phyloP scores from a whole-genome alignment of 2,888 invertebrate genomes.

The Epiblema foenella region DNA sequence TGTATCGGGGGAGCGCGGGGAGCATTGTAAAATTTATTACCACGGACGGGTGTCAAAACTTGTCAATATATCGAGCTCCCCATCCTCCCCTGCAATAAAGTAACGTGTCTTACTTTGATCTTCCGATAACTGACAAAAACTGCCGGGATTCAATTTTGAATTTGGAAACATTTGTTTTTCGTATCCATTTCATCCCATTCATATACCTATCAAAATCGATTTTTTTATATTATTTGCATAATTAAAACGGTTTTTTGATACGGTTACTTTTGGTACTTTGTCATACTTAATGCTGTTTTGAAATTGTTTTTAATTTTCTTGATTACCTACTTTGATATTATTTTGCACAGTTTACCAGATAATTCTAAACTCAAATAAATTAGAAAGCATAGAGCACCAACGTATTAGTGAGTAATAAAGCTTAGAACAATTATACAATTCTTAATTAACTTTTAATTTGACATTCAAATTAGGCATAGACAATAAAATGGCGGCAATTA shows the following conservation, averaged over 20 bases:
- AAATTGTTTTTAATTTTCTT: neutral
- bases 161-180: conserved; percentile 30
- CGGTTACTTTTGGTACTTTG: too few species aligned
- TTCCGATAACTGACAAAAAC: conserved; percentile 41
- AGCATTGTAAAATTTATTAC: conserved; percentile 61
- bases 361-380: conserved; percentile 28
- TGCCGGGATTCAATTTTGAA: conserved; percentile 17
- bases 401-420: conserved; percentile 31
- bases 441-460: conserved; percentile 40
- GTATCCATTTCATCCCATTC: neutral
- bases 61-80: conserved; percentile 49
- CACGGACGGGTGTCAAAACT: conserved; percentile 52
- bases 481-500: conserved; percentile 40
- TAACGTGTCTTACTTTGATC: conserved; percentile 43
- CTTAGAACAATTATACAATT: conserved; percentile 25
- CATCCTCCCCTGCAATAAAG: conserved; percentile 44
- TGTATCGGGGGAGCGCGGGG: conserved; percentile 45
- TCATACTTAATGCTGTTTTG: neutral
- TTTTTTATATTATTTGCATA: too few species aligned
- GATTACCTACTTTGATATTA: neutral
- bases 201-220: too few species aligned
- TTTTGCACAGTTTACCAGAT: neutral
- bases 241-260: too few species aligned
- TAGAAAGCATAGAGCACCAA: conserved; percentile 31
- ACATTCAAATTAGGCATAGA: conserved; percentile 40